Conservation (phyloP, 35 echinoderm and acorn worm genomes). For the Apostichopus parvimensis region DNA sequence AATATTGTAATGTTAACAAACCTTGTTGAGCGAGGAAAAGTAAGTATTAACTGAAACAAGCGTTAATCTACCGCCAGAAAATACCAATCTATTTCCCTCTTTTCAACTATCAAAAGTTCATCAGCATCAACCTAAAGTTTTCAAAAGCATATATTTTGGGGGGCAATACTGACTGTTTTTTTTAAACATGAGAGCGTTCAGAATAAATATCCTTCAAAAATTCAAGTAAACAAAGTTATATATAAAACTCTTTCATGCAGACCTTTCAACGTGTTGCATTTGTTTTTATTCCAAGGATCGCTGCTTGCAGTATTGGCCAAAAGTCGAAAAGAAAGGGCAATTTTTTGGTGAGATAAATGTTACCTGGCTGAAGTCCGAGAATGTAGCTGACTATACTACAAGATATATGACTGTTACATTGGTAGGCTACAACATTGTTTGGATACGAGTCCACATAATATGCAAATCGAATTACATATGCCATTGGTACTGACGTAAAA, state of each 20-base stretch:
- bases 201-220: not conserved
- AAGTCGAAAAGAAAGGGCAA: not conserved
- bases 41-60: not conserved
- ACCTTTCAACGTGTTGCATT: too few species aligned
- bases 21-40: constrained; percentile 42
- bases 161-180: not conserved
- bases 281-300: not conserved
- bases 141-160: not conserved
- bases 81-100: not conserved
- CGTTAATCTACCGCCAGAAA: not conserved
- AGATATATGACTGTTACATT: not conserved
- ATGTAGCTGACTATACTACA: not conserved
- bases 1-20: constrained; percentile 58
- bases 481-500: too few species aligned
- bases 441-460: not conserved
- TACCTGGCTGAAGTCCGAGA: not conserved
- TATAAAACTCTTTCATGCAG: not conserved
- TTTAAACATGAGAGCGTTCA: not conserved
- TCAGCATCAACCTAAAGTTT: not conserved
- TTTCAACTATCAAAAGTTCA: not conserved
- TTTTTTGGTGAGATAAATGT: constrained; percentile 4
- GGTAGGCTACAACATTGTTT: not conserved
- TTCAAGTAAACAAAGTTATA: not conserved
- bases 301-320: constrained; percentile 1
- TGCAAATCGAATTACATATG: too few species aligned